Conservation (phyloP, 1,140 invertebrate genomes). For the Ruditapes philippinarum region DNA sequence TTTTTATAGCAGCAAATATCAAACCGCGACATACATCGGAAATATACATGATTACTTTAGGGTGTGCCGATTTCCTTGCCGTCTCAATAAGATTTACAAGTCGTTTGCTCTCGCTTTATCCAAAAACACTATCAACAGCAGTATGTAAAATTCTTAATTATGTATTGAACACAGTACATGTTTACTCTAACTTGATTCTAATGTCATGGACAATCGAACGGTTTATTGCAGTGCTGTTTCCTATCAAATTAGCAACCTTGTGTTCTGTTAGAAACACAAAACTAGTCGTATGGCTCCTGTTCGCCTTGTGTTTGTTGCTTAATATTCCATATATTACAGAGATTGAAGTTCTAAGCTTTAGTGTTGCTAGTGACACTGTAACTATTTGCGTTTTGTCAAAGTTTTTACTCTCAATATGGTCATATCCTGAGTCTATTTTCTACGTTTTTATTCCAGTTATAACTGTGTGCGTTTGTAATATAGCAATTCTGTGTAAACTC, state of each 20-base stretch:
- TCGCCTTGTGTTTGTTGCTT: not conserved
- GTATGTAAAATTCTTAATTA: not conserved
- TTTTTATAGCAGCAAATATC: not conserved
- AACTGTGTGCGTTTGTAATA: not conserved
- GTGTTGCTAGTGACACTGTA: not conserved
- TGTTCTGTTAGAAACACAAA: slow-evolving; percentile 1
- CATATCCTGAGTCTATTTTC: not conserved
- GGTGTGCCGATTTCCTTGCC: not conserved
- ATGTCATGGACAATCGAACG: slow-evolving; percentile 9
- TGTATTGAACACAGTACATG: not conserved
- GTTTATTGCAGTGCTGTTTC: slow-evolving; percentile 7
- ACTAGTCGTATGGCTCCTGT: not conserved
- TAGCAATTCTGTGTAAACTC: not conserved
- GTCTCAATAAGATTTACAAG: not conserved
- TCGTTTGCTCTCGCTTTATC: not conserved
- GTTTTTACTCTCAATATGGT: not conserved
- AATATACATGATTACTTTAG: too few relatives aligned
- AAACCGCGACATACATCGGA: not conserved
- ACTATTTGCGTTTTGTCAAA: not conserved
- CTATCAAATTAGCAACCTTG: not conserved
- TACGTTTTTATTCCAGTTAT: not conserved
- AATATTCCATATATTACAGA: not conserved
- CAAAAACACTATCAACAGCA: too few relatives aligned
- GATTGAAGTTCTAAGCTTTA: not conserved
- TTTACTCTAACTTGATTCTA: slow-evolving; percentile 3